phyloP scores from a whole-genome alignment of 2,888 invertebrate genomes.

The Drosophila nr. perissopoda region DNA sequence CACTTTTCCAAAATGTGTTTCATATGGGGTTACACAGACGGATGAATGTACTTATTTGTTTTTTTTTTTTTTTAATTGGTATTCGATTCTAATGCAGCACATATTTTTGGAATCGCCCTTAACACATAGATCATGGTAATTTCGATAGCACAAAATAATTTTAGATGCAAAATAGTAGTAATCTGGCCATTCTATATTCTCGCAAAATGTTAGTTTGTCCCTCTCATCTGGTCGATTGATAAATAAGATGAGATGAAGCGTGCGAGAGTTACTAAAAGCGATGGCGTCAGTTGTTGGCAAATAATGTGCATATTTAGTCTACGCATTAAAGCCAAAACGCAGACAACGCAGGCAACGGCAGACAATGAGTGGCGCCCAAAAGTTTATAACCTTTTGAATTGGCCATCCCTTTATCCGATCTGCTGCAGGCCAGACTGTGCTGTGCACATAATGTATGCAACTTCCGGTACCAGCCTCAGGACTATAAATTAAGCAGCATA shows the following conservation, averaged over 20 bases:
- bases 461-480: conserved; percentile 69
- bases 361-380: conserved; percentile 66
- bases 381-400: conserved; percentile 64
- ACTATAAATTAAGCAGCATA: conserved; percentile 68
- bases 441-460: conserved; percentile 70
- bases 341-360: conserved; percentile 34
- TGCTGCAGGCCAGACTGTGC: conserved; percentile 29
- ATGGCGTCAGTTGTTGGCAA: conserved; percentile 56
- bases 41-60: not conserved
- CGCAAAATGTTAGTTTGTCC: conserved; percentile 1
- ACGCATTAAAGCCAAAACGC: conserved; percentile 67
- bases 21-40: not conserved
- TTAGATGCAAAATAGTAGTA: not conserved
- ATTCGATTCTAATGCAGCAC: not conserved
- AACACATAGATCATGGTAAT: not conserved
- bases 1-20: not conserved
- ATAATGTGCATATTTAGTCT: conserved; percentile 71
- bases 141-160: not conserved
- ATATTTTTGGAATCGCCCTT: not conserved
- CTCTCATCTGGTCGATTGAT: conserved; percentile 17
- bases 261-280: conserved; percentile 19
- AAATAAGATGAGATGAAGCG: not conserved
- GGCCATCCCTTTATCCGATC: conserved; percentile 52
- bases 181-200: not conserved
- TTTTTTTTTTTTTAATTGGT: not conserved